Percentiles rank a stretch among this genome's conserved stretches.
phyloP scores from a whole-genome alignment of 2,888 invertebrate species.

The Tiliacea citrago region DNA sequence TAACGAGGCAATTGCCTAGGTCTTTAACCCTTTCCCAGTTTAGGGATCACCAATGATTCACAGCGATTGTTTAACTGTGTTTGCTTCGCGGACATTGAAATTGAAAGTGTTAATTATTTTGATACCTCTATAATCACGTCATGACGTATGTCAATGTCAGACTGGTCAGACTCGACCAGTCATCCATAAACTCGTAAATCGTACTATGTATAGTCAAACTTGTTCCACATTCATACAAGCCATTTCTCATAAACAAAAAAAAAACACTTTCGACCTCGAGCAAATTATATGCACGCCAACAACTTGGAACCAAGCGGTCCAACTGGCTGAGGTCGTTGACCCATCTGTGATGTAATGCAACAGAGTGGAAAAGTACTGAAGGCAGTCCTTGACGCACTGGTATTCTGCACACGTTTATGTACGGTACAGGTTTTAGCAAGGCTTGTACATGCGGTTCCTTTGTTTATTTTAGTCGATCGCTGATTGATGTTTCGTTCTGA shows the following conservation, averaged over 20 bases:
- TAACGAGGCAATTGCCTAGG: not conserved
- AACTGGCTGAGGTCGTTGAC: constrained; percentile 49
- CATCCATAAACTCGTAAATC: not conserved
- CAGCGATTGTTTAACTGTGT: not conserved
- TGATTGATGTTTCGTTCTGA: constrained; percentile 10
- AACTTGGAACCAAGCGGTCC: constrained; percentile 28
- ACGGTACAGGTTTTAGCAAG: constrained; percentile 57
- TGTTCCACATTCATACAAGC: not conserved
- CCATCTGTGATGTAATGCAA: constrained; percentile 57
- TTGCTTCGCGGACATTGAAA: not conserved
- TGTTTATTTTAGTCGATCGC: constrained; percentile 32
- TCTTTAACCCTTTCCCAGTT: constrained; percentile 2
- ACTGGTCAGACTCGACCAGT: not conserved
- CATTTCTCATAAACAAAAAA: constrained; percentile 13
- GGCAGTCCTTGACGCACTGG: constrained; percentile 55
- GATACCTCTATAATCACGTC: not conserved
- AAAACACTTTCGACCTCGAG: constrained; percentile 49
- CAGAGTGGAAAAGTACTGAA: constrained; percentile 64
- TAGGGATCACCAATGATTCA: constrained; percentile 8
- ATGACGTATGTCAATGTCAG: constrained; percentile 6
- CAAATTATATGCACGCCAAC: constrained; percentile 43
- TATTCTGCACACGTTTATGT: constrained; percentile 51
- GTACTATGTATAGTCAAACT: constrained; percentile 1
- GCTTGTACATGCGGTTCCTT: constrained; percentile 8
- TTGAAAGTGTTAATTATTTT: constrained; percentile 4